phyloP scores from a whole-genome alignment of 2,888 invertebrate species.

The Eilema depressum region DNA sequence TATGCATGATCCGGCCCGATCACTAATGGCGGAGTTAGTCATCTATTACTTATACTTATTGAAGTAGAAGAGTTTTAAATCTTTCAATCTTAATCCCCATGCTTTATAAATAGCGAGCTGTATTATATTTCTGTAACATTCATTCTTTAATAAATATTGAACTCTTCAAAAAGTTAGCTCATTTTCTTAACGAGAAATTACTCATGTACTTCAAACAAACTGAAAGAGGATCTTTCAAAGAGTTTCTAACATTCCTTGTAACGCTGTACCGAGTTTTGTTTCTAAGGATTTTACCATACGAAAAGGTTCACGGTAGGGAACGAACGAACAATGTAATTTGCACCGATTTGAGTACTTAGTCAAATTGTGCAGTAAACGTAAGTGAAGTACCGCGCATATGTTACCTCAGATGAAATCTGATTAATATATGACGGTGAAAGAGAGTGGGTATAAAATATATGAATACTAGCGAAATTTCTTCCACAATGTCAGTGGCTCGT shows the following conservation, averaged over 20 bases:
- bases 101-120: background rate
- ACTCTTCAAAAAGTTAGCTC: slow-evolving; percentile 8
- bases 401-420: background rate
- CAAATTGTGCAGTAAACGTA: slow-evolving; percentile 2
- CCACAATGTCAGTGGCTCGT: too few relatives aligned
- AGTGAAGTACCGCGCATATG: background rate
- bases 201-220: slow-evolving; percentile 17
- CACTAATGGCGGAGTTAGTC: background rate
- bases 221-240: slow-evolving; percentile 15
- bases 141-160: slow-evolving; percentile 6
- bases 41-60: background rate
- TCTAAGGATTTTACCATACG: slow-evolving; percentile 3
- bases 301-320: slow-evolving; percentile 3
- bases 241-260: slow-evolving; percentile 9
- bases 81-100: background rate
- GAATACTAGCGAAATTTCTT: too few relatives aligned
- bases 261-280: slow-evolving; percentile 6
- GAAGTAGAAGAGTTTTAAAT: background rate
- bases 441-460: too few relatives aligned
- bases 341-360: slow-evolving; percentile 16
- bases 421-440: background rate
- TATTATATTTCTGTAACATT: background rate
- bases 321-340: slow-evolving; percentile 24
- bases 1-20: too few relatives aligned
- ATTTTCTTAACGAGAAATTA: slow-evolving; percentile 18